Conservation (phyloP, 2,113 vertebrate genomes). For the Lota lota region DNA sequence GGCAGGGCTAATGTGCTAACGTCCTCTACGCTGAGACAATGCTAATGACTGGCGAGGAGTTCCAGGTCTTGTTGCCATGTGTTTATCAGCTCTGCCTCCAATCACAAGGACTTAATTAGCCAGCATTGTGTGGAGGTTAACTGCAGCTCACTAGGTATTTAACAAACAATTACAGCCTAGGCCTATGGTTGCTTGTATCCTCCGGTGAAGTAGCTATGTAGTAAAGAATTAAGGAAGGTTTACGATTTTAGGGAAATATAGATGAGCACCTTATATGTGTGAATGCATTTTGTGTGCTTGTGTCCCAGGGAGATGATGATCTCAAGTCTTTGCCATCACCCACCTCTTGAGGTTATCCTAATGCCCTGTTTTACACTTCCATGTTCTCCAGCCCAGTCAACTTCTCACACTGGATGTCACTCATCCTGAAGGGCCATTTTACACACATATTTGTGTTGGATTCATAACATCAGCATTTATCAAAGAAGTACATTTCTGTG, state of each 20-base stretch:
- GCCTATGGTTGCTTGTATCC: conserved; percentile 26
- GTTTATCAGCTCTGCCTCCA: conserved; percentile 89
- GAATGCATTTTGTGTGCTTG: neutral
- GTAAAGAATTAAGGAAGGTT: no score
- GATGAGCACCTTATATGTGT: no score
- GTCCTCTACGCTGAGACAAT: conserved; percentile 69
- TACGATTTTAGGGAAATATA: no score
- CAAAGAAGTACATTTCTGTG: no score
- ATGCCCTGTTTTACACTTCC: conserved; percentile 65
- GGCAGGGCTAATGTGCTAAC: conserved; percentile 84
- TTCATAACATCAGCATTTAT: no score
- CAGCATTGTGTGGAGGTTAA: conserved; percentile 82
- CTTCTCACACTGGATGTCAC: conserved; percentile 70
- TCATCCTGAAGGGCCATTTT: conserved; percentile 49
- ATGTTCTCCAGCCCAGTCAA: conserved; percentile 69
- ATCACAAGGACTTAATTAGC: conserved; percentile 90
- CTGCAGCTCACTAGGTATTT: conserved; percentile 51
- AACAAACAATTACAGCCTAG: conserved; percentile 52
- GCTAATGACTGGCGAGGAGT: conserved; percentile 83
- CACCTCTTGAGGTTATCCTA: conserved; percentile 56
- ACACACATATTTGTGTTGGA: no score
- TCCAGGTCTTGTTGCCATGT: conserved; percentile 66
- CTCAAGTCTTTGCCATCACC: conserved; percentile 57
- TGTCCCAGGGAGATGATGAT: conserved; percentile 46
- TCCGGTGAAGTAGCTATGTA: neutral